phyloP scores from a whole-genome alignment of 1,140 invertebrate species.

The Trichogramma pretiosum region DNA sequence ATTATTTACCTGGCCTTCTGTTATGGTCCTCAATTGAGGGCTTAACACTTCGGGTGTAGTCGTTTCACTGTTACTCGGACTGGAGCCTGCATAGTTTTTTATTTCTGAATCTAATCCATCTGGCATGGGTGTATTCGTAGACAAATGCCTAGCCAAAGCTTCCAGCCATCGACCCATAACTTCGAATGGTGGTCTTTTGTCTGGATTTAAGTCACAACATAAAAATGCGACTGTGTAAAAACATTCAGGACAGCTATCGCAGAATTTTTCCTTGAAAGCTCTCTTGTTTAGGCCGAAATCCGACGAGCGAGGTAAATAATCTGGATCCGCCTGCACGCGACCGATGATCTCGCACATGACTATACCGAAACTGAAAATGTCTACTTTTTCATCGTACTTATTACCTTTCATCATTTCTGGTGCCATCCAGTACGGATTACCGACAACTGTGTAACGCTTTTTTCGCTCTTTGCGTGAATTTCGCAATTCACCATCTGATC shows the following conservation, averaged over 20 bases:
- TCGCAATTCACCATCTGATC: constrained; percentile 32
- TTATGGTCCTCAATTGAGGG: constrained; percentile 45
- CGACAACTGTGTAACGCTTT: constrained; percentile 72
- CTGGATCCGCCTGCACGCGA: constrained; percentile 84
- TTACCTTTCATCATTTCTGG: constrained; percentile 96
- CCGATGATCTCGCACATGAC: constrained; percentile 94
- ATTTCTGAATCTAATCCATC: constrained; percentile 67
- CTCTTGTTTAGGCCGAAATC: constrained; percentile 87
- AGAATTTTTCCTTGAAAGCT: constrained; percentile 81
- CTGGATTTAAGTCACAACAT: constrained; percentile 82
- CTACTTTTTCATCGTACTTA: constrained; percentile 94
- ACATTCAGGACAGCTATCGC: constrained; percentile 73
- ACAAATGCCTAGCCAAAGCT: constrained; percentile 62
- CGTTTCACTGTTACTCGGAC: constrained; percentile 52
- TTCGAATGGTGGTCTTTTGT: constrained; percentile 77
- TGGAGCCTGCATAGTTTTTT: constrained; percentile 56
- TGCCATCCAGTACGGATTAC: constrained; percentile 97
- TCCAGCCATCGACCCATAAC: constrained; percentile 78
- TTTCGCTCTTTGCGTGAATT: constrained; percentile 52
- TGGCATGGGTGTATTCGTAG: constrained; percentile 54
- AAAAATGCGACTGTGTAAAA: constrained; percentile 82
- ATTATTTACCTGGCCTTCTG: constrained; percentile 40
- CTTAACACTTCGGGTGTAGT: constrained; percentile 50
- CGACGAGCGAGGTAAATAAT: constrained; percentile 76
- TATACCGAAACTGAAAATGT: constrained; percentile 95